phyloP scores from a whole-genome alignment of 2,888 invertebrate species.

The Tillus elongatus region DNA sequence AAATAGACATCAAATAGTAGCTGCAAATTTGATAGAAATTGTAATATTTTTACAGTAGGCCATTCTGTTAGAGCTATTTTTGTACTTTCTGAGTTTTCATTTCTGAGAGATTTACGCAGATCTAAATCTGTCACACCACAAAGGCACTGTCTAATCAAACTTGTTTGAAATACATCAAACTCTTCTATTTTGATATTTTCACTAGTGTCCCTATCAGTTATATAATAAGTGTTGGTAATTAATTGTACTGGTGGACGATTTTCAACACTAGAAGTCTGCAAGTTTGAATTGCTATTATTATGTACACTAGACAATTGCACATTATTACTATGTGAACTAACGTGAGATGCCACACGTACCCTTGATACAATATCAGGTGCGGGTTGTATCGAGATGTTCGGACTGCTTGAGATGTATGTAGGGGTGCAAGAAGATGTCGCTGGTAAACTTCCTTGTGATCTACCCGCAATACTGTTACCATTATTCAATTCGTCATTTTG shows the following conservation, averaged over 20 bases:
- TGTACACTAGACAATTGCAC: too few species aligned
- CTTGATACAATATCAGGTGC: conserved; percentile 27
- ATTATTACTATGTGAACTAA: too few species aligned
- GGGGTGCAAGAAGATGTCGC: conserved; percentile 12
- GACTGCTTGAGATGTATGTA: conserved; percentile 15
- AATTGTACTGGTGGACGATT: not conserved
- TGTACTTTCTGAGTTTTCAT: conserved; percentile 46
- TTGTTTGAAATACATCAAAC: conserved; percentile 51
- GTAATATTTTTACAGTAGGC: conserved; percentile 59
- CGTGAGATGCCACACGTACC: not conserved
- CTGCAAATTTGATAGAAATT: conserved; percentile 76
- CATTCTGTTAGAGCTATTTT: conserved; percentile 51
- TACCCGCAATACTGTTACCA: conserved; percentile 24
- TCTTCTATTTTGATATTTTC: conserved; percentile 15
- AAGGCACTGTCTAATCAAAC: conserved; percentile 66
- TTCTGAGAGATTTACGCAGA: conserved; percentile 62
- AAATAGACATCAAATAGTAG: conserved; percentile 75
- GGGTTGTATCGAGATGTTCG: conserved; percentile 27
- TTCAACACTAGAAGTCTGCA: not conserved
- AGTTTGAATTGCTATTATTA: not conserved
- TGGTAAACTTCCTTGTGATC: conserved; percentile 16
- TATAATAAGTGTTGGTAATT: too few species aligned
- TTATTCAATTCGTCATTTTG: conserved; percentile 17
- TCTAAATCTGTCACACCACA: conserved; percentile 66
- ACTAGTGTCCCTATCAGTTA: too few species aligned